phyloP scores from a whole-genome alignment of 2,113 vertebrate species.

The Cheirogaleus medius region DNA sequence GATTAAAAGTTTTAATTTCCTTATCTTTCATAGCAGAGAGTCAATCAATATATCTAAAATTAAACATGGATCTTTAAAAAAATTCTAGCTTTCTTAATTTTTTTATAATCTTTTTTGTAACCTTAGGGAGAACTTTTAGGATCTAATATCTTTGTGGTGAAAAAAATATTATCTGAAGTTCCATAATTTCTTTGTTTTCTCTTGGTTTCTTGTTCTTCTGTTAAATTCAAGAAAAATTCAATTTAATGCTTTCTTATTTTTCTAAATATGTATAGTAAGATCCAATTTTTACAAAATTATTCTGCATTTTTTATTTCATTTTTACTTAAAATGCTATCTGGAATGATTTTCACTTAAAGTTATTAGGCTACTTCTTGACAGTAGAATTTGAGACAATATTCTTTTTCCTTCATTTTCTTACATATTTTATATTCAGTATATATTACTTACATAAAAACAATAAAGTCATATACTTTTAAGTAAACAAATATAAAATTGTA shows the following conservation, averaged over 20 bases:
- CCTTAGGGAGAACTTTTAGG: conserved; percentile 68
- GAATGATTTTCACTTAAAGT: conserved; percentile 1
- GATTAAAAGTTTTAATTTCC: conserved; percentile 78
- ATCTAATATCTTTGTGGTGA: conserved; percentile 59
- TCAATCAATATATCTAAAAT: conserved; percentile 74
- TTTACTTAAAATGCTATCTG: not conserved
- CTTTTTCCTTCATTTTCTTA: not conserved
- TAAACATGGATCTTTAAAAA: conserved; percentile 68
- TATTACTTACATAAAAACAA: conserved; percentile 7
- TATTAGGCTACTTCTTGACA: not conserved
- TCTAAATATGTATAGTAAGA: not conserved
- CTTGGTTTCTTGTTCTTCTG: conserved; percentile 58
- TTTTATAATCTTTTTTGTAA: conserved; percentile 72
- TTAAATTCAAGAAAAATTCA: conserved; percentile 63
- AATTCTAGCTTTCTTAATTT: conserved; percentile 60
- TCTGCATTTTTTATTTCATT: conserved; percentile 39
- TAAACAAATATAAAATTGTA: not conserved
- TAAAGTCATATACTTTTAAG: not conserved
- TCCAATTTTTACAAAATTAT: conserved; percentile 60
- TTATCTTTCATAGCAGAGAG: conserved; percentile 74
- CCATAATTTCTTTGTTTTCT: conserved; percentile 61
- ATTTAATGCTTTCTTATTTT: conserved; percentile 59
- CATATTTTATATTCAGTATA: not conserved
- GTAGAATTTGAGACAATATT: not conserved
- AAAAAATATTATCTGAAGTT: conserved; percentile 67